Evolutionary conservation across 2,888 invertebrate species (phyloP).

Genomic region (Chesias legatella): DNA sequence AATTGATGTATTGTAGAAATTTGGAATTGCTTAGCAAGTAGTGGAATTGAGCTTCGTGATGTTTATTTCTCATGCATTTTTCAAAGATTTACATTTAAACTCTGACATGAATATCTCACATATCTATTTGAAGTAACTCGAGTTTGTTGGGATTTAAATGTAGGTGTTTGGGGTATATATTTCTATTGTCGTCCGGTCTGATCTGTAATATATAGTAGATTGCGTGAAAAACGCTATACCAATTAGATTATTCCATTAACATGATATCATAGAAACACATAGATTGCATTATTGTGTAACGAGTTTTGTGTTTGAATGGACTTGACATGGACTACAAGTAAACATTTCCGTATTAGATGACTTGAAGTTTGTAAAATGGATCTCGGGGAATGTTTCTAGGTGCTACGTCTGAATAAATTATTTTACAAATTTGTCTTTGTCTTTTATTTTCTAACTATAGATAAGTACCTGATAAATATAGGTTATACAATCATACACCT

Average conservation of each 20-base stretch:
- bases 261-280: slow-evolving; percentile 3
- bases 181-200: neutral
- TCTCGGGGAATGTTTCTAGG: slow-evolving; percentile 69
- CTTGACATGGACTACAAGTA: slow-evolving; percentile 17
- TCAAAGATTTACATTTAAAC: slow-evolving; percentile 12
- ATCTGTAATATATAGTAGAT: slow-evolving; percentile 4
- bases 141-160: slow-evolving; percentile 11
- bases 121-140: slow-evolving; percentile 14
- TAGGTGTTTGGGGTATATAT: slow-evolving; percentile 19
- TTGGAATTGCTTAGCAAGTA: slow-evolving; percentile 12
- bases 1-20: slow-evolving; percentile 3
- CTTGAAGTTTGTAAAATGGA: slow-evolving; percentile 54
- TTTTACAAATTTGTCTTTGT: slow-evolving; percentile 44
- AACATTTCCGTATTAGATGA: slow-evolving; percentile 29
- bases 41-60: slow-evolving; percentile 7
- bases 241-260: slow-evolving; percentile 2
- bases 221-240: neutral
- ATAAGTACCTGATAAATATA: no score
- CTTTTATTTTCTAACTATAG: slow-evolving; percentile 8
- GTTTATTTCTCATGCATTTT: neutral
- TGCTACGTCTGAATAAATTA: slow-evolving; percentile 69
- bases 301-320: slow-evolving; percentile 11
- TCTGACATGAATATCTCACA: slow-evolving; percentile 19
- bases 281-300: slow-evolving; percentile 7
- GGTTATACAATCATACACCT: no score